Evolutionary conservation across 2,888 invertebrate species (phyloP).

Genomic region (Opisthograptis luteolata): DNA sequence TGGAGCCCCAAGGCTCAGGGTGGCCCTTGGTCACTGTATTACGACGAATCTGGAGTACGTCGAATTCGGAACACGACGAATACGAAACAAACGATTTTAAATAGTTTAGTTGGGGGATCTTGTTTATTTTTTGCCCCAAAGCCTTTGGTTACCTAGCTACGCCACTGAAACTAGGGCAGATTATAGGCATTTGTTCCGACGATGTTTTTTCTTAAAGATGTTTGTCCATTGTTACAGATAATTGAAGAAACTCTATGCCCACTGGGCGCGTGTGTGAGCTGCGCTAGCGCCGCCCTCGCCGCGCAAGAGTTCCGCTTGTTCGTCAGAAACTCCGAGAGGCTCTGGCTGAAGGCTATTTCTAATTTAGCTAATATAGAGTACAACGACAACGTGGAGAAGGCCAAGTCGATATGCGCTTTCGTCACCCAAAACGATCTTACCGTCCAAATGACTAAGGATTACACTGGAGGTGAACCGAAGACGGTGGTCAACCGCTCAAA

Average conservation of each 20-base stretch:
- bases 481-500: constrained; percentile 53
- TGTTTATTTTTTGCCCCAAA: too few relatives aligned
- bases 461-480: constrained; percentile 51
- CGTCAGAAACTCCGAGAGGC: constrained; percentile 54
- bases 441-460: constrained; percentile 57
- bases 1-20: too few relatives aligned
- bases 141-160: too few relatives aligned
- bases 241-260: constrained; percentile 60
- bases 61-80: too few relatives aligned
- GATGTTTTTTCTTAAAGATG: neutral
- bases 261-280: constrained; percentile 58
- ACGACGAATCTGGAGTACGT: too few relatives aligned
- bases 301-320: constrained; percentile 65
- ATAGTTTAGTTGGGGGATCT: too few relatives aligned
- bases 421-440: constrained; percentile 55
- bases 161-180: neutral
- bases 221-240: constrained; percentile 57
- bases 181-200: neutral
- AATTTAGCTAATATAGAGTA: constrained; percentile 42
- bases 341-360: constrained; percentile 60
- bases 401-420: constrained; percentile 61
- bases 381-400: constrained; percentile 27
- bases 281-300: constrained; percentile 59
- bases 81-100: too few relatives aligned
- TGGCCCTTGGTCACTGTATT: too few relatives aligned